Conservation (phyloP, 2,888 invertebrate species). For the Idaea biselata region DNA sequence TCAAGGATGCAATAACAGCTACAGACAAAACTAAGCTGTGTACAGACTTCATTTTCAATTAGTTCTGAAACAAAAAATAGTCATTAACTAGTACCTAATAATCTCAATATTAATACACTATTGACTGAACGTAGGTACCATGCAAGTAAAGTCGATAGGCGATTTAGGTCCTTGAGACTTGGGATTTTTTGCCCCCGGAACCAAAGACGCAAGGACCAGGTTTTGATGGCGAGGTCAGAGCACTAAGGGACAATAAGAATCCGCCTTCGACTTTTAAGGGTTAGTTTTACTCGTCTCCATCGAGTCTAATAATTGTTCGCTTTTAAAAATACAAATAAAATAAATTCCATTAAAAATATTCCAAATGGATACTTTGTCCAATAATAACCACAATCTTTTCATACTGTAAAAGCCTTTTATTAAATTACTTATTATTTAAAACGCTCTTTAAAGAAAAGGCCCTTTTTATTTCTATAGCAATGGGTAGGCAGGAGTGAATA, state of each 20-base stretch:
- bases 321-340: too few relatives aligned
- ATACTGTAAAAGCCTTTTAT: background rate
- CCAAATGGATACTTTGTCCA: background rate
- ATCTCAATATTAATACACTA: too few relatives aligned
- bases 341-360: background rate
- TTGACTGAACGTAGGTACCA: too few relatives aligned
- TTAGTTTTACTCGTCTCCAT: too few relatives aligned
- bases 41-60: constrained; percentile 32
- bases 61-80: constrained; percentile 37
- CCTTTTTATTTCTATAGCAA: background rate
- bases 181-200: too few relatives aligned
- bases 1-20: constrained; percentile 39
- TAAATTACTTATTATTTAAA: background rate
- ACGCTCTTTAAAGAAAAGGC: background rate
- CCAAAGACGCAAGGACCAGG: too few relatives aligned
- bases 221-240: too few relatives aligned
- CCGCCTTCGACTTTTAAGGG: too few relatives aligned
- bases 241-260: too few relatives aligned
- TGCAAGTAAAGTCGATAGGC: too few relatives aligned
- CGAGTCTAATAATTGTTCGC: too few relatives aligned
- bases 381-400: background rate
- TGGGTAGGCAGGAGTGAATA: background rate
- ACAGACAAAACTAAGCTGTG: constrained; percentile 31
- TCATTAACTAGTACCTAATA: background rate
- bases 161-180: too few relatives aligned